A percentile compares a stretch with the other conserved stretches of the same genome.
These are phyloP conservation scores for Platorchestia sp. DNA, from an alignment of 1,140 invertebrate genomes.

Conservation along the genomic window DNA sequence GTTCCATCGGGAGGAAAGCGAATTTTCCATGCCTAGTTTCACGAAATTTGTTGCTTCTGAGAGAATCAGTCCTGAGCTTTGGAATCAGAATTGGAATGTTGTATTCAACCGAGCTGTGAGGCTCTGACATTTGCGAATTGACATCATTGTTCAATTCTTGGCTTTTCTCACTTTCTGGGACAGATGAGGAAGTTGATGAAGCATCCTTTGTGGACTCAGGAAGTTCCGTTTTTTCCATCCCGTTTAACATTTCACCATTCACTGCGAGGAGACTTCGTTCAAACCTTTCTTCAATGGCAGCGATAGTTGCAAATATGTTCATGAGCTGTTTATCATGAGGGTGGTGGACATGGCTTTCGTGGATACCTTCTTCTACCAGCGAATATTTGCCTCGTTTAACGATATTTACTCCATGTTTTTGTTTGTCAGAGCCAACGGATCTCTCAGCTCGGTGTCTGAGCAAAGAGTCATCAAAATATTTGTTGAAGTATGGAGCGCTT, in stretches of 20 bases:
- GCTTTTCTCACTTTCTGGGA: not conserved
- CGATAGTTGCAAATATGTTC: not conserved
- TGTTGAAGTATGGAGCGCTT: not conserved
- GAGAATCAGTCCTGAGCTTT: not conserved
- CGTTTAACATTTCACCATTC: not conserved
- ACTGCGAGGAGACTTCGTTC: not conserved
- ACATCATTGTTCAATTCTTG: not conserved
- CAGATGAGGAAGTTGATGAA: not conserved
- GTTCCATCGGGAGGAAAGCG: not conserved
- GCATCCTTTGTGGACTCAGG: not conserved
- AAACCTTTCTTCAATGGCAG: not conserved
- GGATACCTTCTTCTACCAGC: slow-evolving; percentile 36
- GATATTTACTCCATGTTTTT: not conserved
- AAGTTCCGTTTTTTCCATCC: not conserved
- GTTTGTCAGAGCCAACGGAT: not conserved
- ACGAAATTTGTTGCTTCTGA: not conserved
- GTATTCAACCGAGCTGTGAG: not conserved
- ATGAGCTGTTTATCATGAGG: not conserved
- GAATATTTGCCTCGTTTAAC: slow-evolving; percentile 24
- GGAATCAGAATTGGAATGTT: not conserved
- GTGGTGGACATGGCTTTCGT: slow-evolving; percentile 11
- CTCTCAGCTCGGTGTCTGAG: not conserved
- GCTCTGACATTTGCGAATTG: not conserved
- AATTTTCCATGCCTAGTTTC: not conserved
- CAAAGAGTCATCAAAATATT: not conserved